Conservation (phyloP, 2,113 vertebrate genomes). For the Circaetus gallicus region DNA sequence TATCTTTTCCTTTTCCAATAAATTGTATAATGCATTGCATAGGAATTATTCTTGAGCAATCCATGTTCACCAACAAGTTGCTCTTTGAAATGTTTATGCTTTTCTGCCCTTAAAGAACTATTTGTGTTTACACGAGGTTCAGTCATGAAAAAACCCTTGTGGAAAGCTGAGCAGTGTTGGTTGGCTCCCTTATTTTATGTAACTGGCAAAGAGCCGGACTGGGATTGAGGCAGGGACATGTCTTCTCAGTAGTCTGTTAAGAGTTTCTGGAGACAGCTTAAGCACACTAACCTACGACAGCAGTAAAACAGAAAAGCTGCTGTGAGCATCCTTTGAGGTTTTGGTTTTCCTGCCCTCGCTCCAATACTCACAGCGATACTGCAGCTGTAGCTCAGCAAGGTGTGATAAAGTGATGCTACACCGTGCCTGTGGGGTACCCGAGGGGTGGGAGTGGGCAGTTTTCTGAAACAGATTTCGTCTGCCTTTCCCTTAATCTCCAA, state of each 20-base stretch:
- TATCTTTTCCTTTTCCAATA: neutral
- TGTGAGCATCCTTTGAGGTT: neutral
- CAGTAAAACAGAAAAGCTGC: neutral
- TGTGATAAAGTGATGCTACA: neutral
- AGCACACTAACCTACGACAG: fast-evolving
- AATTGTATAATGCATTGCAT: neutral
- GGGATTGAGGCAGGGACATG: neutral
- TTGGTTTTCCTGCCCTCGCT: neutral
- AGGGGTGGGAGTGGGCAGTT: neutral
- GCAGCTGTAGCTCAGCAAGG: neutral
- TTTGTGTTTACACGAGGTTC: neutral
- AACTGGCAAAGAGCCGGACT: neutral
- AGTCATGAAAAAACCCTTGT: neutral
- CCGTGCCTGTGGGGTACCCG: neutral
- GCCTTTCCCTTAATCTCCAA: neutral
- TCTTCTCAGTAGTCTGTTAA: neutral
- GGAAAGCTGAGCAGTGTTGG: neutral
- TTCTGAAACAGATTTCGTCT: neutral
- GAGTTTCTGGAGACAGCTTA: neutral
- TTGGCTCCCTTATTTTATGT: neutral
- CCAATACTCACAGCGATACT: fast-evolving
- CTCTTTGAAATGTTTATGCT: neutral
- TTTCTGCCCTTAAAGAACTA: neutral
- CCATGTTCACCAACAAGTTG: neutral
- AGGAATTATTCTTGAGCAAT: neutral